These are phyloP conservation scores for Calonectris borealis DNA, from an alignment of 2,113 vertebrate species.

Conservation along the genomic window DNA sequence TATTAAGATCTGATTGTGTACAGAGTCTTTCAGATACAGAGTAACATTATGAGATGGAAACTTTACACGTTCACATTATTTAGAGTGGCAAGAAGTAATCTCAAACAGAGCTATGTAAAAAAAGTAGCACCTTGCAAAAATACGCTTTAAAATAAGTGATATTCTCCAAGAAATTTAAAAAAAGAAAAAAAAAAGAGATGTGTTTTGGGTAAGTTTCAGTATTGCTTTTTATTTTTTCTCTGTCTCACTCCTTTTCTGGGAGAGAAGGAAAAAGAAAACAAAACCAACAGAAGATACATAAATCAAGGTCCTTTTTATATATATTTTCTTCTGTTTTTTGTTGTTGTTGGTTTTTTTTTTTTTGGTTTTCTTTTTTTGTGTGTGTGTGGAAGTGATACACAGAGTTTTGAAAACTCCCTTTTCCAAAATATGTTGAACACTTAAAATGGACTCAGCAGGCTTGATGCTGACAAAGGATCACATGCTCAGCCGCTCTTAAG, in stretches of 20 bases:
- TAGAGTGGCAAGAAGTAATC: background rate
- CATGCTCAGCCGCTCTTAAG: background rate
- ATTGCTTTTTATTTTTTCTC: background rate
- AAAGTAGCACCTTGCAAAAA: background rate
- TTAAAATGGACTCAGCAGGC: background rate
- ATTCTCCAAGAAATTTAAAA: background rate
- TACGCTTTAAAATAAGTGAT: fast-evolving
- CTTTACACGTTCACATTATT: background rate
- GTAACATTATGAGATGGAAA: background rate
- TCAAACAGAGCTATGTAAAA: background rate
- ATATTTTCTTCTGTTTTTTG: background rate
- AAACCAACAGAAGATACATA: background rate
- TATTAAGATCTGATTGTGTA: background rate
- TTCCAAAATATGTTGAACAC: fast-evolving
- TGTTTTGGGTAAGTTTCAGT: fast-evolving
- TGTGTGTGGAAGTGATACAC: background rate
- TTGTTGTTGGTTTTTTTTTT: background rate
- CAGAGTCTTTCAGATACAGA: background rate
- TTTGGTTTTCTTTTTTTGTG: background rate
- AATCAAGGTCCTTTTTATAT: background rate
- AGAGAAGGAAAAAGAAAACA: background rate
- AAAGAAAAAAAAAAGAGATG: background rate
- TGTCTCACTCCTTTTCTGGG: background rate
- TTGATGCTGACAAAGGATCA: background rate
- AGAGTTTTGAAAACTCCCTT: background rate